Evolutionary conservation across 2,113 vertebrate species (phyloP).

Genomic region (Rhabdornis inornatus): DNA sequence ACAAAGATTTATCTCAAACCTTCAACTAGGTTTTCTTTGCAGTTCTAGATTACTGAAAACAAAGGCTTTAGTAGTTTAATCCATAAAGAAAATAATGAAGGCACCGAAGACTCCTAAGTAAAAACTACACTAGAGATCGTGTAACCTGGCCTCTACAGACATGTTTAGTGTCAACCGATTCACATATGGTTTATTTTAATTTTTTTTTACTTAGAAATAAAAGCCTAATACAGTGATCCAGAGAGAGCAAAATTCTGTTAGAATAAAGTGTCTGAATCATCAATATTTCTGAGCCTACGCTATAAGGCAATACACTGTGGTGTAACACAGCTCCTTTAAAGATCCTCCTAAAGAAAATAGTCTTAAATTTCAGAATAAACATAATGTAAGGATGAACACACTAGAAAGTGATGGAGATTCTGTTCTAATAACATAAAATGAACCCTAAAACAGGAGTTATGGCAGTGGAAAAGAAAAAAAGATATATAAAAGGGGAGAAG

Average conservation of each 20-base stretch:
- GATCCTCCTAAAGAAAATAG: neutral
- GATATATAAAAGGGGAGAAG: neutral
- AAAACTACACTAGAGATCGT: neutral
- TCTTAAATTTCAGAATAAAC: neutral
- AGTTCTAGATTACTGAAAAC: neutral
- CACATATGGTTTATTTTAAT: neutral
- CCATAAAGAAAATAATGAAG: neutral
- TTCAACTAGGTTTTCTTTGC: neutral
- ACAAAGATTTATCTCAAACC: neutral
- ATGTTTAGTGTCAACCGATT: neutral
- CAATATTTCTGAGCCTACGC: neutral
- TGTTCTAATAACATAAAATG: neutral
- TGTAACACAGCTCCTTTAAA: neutral
- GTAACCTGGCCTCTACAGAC: neutral
- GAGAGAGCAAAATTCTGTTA: neutral
- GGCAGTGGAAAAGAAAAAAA: neutral
- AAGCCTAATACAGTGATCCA: neutral
- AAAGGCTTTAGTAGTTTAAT: neutral
- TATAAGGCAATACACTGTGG: neutral
- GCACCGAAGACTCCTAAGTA: neutral
- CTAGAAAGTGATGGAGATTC: neutral
- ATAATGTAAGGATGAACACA: neutral
- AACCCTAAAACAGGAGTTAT: neutral
- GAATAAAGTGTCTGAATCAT: neutral
- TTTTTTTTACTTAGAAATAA: neutral